These are phyloP conservation scores for Corythornis leucogaster DNA, from an alignment of 2,797 vertebrate species.

Conservation along the genomic window DNA sequence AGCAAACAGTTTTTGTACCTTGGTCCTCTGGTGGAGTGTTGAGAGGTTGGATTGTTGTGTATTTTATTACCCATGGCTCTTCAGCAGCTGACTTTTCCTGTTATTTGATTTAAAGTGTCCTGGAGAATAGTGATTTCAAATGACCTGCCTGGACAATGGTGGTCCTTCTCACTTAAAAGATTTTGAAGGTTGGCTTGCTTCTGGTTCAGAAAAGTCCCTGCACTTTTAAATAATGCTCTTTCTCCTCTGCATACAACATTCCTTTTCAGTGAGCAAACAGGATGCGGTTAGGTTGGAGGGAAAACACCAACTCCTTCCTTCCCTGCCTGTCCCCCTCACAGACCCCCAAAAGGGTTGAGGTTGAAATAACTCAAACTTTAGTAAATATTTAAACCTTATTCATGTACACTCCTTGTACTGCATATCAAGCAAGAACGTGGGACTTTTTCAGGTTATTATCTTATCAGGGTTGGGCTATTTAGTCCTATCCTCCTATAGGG, in stretches of 20 bases:
- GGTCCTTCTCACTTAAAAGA: background rate
- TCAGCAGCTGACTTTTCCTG: background rate
- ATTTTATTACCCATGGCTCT: background rate
- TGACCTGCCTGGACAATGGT: background rate
- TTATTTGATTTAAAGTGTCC: background rate
- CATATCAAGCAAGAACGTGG: background rate
- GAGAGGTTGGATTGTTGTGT: background rate
- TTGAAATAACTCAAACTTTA: background rate
- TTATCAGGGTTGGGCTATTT: background rate
- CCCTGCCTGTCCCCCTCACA: background rate
- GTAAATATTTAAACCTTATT: constrained; percentile 18
- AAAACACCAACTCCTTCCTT: background rate
- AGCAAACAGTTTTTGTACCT: background rate
- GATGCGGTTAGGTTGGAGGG: background rate
- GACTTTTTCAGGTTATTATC: constrained; percentile 2
- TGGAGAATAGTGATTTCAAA: background rate
- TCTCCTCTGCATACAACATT: background rate
- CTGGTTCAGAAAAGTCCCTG: background rate
- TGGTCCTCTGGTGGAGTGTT: background rate
- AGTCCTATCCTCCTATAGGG: background rate
- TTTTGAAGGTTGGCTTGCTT: background rate
- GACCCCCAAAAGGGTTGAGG: background rate
- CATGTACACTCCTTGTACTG: background rate
- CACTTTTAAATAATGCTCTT: background rate
- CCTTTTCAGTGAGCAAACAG: background rate